phyloP scores from a whole-genome alignment of 2,888 invertebrate genomes.

The Chouioia cunea region DNA sequence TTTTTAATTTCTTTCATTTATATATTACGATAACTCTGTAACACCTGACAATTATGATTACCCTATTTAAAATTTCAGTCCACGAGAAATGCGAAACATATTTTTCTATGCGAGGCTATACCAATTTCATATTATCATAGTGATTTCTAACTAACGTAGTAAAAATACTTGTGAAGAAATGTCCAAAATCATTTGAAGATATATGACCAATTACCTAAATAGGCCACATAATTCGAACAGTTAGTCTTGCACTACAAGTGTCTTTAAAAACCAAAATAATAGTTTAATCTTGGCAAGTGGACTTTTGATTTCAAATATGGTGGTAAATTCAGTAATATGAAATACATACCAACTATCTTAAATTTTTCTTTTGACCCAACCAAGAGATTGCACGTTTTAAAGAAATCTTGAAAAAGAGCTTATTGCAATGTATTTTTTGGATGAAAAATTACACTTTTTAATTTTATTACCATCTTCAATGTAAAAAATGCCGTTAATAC shows the following conservation, averaged over 20 bases:
- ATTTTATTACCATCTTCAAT: constrained; percentile 46
- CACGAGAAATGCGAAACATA: constrained; percentile 40
- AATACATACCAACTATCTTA: constrained; percentile 29
- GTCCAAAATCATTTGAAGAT: too few relatives aligned
- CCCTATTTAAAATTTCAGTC: constrained; percentile 38
- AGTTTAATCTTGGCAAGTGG: too few relatives aligned
- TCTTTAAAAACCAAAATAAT: too few relatives aligned
- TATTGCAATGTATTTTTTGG: constrained; percentile 38
- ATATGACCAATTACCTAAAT: too few relatives aligned
- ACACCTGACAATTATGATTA: constrained; percentile 43
- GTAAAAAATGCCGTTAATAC: constrained; percentile 37
- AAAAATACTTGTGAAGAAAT: too few relatives aligned
- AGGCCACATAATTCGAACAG: too few relatives aligned
- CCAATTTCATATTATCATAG: constrained; percentile 45
- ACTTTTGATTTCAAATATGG: constrained; percentile 34
- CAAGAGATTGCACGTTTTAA: constrained; percentile 46
- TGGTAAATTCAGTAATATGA: constrained; percentile 47
- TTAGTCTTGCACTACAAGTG: too few relatives aligned
- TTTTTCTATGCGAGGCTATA: constrained; percentile 43
- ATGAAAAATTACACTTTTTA: constrained; percentile 40
- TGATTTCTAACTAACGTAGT: too few relatives aligned
- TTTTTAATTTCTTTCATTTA: constrained; percentile 41
- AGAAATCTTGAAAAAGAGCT: constrained; percentile 49
- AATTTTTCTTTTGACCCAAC: too few relatives aligned
- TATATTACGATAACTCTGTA: constrained; percentile 48